Base-by-base conservation (phyloP, 2,797 vertebrate genomes). In the Ataeniobius toweri region DNA sequence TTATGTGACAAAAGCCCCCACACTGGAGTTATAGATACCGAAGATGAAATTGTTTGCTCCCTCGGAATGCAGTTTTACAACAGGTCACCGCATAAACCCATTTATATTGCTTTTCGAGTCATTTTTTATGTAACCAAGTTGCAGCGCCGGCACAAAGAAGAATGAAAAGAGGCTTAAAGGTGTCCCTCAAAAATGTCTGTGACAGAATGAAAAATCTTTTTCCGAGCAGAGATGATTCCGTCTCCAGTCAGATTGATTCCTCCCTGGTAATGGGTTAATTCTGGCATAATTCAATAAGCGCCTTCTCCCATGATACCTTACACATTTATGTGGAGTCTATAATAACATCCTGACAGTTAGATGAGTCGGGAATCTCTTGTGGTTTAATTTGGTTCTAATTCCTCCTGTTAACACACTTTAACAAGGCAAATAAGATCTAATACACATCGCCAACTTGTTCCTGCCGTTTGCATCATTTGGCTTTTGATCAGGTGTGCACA, bases 281-380 rank as follows among this genome's bases (percentile, higher is more conserved):
- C 89, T 85, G 87, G 85, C 85, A 72, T 94, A 94, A 94, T 94
- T 94, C 88, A 95, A 95, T 94, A 91, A 93, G 83, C 88, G 18
- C 77, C 67, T 75, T 80, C 88, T 92, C 93, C 93, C 93, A 81
- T 26, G 93, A 85, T 73, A 89, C 90, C 81, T 90, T 83, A 77
- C 93, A 94, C 88, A 92, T 91, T 94, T 91, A 91, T 89, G 83
- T 83, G 76, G 80, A 90, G 88, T 90, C 87, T 91, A 89, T 93
- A 94, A 93, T 94, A 89, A 90, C 46, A 81, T 80, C 89, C 83
- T 90, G 89, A 91, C 86, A 81, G 90, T 90, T 86, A 90, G 92
- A 94, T 89, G 92, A 93, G 91, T 82, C 36, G 74, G 74, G 84
- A 83, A 87, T 91, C 93, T 90, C 92, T 85, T 58, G 92, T 83